Evolutionary conservation across 2,113 vertebrate genomes (phyloP).

Genomic region (Parus major): DNA sequence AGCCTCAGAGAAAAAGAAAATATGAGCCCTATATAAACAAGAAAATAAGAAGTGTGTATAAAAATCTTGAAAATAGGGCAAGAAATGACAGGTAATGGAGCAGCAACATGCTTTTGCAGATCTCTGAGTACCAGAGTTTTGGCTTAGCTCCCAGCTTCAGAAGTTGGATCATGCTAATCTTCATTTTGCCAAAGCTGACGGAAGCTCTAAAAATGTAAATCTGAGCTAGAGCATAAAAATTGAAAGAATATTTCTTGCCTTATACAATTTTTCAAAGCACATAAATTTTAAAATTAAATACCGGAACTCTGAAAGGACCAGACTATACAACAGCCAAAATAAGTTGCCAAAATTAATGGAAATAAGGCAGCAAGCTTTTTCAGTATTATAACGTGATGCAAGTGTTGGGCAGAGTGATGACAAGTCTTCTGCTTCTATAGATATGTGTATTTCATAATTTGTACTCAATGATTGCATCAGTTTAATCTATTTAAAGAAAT

Average conservation of each 20-base stretch:
- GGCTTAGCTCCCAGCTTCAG: conserved; percentile 70
- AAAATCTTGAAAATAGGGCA: conserved; percentile 56
- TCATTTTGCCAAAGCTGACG: conserved; percentile 68
- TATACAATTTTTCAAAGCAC: conserved; percentile 40
- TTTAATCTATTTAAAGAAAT: background rate
- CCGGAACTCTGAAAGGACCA: background rate
- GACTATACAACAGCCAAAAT: conserved; percentile 23
- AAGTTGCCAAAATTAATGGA: conserved; percentile 48
- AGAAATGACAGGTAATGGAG: conserved; percentile 74
- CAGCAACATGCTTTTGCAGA: conserved; percentile 63
- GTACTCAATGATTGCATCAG: background rate
- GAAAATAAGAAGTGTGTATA: conserved; percentile 45
- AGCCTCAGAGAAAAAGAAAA: conserved; percentile 27
- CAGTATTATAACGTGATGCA: conserved; percentile 34
- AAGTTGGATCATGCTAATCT: conserved; percentile 68
- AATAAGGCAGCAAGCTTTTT: conserved; percentile 18
- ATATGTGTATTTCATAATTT: conserved; percentile 1
- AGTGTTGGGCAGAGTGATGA: conserved; percentile 36
- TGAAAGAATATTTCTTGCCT: conserved; percentile 42
- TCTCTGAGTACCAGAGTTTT: conserved; percentile 64
- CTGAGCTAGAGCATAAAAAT: conserved; percentile 27
- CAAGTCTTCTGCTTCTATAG: background rate
- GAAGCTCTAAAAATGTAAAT: conserved; percentile 57
- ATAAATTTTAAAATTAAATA: conserved; percentile 49
- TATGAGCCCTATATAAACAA: background rate